phyloP scores from a whole-genome alignment of 2,113 vertebrate genomes.

The Chaetura pelagica region DNA sequence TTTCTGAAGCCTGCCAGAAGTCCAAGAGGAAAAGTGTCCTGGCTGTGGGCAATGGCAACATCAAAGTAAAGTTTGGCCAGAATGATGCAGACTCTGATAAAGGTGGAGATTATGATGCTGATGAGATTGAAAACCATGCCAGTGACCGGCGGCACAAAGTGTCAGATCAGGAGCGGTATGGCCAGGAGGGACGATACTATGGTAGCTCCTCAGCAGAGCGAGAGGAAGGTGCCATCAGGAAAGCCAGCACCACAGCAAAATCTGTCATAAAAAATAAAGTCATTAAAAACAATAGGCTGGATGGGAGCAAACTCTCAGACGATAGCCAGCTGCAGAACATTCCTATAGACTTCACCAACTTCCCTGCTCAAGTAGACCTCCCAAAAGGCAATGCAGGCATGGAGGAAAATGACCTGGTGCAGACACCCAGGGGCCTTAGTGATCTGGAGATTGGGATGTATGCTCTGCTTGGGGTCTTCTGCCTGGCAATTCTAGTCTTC shows the following conservation, averaged over 20 bases:
- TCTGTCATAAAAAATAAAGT: constrained; percentile 75
- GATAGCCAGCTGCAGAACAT: constrained; percentile 83
- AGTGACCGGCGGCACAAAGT: constrained; percentile 82
- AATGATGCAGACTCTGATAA: constrained; percentile 68
- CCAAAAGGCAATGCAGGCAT: constrained; percentile 76
- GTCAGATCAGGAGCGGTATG: constrained; percentile 77
- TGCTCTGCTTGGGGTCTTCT: constrained; percentile 94
- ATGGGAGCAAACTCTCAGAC: constrained; percentile 77
- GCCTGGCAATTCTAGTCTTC: constrained; percentile 95
- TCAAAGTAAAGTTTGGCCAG: constrained; percentile 89
- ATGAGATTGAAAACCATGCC: constrained; percentile 84
- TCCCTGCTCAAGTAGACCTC: constrained; percentile 89
- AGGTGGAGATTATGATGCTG: constrained; percentile 74
- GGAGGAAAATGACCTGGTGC: constrained; percentile 82
- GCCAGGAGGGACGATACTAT: constrained; percentile 78
- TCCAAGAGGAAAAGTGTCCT: constrained; percentile 91
- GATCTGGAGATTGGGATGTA: constrained; percentile 99
- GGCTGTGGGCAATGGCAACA: constrained; percentile 83
- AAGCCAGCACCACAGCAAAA: constrained; percentile 81
- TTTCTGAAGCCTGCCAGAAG: constrained; percentile 92
- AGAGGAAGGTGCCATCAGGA: constrained; percentile 79
- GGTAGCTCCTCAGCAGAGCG: constrained; percentile 81
- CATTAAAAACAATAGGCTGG: constrained; percentile 57
- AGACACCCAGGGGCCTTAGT: constrained; percentile 82
- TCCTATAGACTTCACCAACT: constrained; percentile 90